Evolutionary conservation across 2,888 invertebrate species (phyloP).

Genomic region (Anoncus sp.): DNA sequence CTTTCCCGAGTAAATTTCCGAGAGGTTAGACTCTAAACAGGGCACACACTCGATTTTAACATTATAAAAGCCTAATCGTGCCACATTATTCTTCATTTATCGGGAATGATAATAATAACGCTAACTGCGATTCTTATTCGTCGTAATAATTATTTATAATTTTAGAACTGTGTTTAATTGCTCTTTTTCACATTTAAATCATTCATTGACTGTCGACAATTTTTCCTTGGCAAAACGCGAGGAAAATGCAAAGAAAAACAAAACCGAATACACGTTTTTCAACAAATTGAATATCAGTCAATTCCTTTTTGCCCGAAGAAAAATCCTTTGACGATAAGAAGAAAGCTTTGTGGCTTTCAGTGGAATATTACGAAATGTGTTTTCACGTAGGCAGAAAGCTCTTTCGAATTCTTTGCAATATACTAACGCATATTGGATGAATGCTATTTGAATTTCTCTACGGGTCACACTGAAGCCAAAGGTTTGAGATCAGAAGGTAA

Average conservation of each 20-base stretch:
- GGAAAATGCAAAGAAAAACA: not conserved
- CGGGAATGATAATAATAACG: no score
- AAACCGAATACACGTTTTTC: not conserved
- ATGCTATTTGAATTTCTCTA: slow-evolving; percentile 17
- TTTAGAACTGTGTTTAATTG: not conserved
- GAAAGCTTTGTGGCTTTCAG: slow-evolving; percentile 1
- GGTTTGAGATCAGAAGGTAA: slow-evolving; percentile 17
- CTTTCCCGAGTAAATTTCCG: no score
- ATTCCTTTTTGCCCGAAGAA: not conserved
- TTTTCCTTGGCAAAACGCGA: no score
- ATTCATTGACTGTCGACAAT: not conserved
- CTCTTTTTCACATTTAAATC: not conserved
- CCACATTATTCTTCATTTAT: no score
- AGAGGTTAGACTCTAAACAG: no score
- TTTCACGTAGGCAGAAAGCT: not conserved
- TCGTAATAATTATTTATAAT: no score
- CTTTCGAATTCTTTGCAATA: not conserved
- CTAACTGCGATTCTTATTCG: no score
- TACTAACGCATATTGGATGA: slow-evolving; percentile 14
- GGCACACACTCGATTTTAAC: no score
- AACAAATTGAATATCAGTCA: not conserved
- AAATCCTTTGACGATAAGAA: slow-evolving; percentile 18
- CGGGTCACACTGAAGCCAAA: not conserved
- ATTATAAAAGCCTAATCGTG: no score
- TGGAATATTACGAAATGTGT: not conserved